Evolutionary conservation across 2,797 vertebrate genomes (phyloP), one percentile per base, ranked within the genome.

Genomic region (Mormyrops attenuatus): DNA sequence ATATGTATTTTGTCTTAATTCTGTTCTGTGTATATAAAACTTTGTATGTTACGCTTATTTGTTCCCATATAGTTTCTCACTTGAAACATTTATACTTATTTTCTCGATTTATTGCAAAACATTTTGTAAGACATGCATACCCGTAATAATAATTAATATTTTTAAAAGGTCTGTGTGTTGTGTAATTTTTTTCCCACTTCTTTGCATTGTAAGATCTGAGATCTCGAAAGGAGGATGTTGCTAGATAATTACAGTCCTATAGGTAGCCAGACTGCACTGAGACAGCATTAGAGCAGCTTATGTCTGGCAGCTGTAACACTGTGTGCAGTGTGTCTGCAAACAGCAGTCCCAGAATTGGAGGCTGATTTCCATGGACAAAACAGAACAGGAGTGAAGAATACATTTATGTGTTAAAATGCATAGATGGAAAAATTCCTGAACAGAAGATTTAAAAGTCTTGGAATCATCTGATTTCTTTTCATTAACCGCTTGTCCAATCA

Each of bases 21-120:
- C 52, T 20, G 26, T 87, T 57, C 30, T 41, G 85, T 87, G 26
- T 87, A 57, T 87, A 41, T 80, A 85, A 52, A 55, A 87, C 52
- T 57, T 57, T 55, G 26, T 57, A 30, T 55, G 15, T 87, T n/a
- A 15, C 13, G 1, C 84, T 15, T 85, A 52, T 50, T 87, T 87
- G 26, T 57, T 87, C 26, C 50, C 52, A 55, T 87, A 57, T 52
- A 86, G n/a, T 86, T 86, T 50, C 26, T 53, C 50, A 38, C 85
- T 87, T 87, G n/a, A 87, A 87, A 87, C 26, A 41, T 57, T 26
- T 55, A 87, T 20, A 55, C 52, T 57, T 55, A 87, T 30, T 87
- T 86, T 86, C 22, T 55, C 38, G 5, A 57, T 55, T 57, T 87
- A 57, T 55, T n/a, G 30, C 30, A 57, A 57, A 87, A 38, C 52